A percentile compares a stretch with the other conserved stretches of the same genome.
These are phyloP conservation scores for Diarsia mendica DNA, from an alignment of 2,888 invertebrate genomes.

Conservation along the genomic window DNA sequence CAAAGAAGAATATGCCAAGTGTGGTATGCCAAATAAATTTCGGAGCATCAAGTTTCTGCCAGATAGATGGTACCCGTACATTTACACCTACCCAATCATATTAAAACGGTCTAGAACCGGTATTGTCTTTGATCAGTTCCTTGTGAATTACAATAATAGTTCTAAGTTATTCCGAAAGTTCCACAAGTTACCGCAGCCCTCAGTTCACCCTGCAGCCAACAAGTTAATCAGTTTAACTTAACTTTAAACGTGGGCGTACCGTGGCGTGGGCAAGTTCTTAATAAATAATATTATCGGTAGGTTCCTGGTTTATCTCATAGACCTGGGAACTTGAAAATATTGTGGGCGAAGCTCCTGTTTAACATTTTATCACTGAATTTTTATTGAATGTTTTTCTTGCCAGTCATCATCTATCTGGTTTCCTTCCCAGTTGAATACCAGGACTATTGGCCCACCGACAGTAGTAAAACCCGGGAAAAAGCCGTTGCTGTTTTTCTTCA, in stretches of 20 bases:
- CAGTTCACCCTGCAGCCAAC: neutral
- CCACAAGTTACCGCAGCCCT: neutral
- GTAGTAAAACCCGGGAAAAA: too few relatives aligned
- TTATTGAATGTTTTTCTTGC: neutral
- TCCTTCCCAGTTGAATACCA: too few relatives aligned
- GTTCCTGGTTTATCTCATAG: neutral
- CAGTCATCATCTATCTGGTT: neutral
- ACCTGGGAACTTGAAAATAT: neutral
- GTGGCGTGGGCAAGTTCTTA: neutral
- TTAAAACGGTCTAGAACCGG: neutral
- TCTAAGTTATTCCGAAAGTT: constrained; percentile 6
- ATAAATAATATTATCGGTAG: neutral
- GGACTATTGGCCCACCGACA: too few relatives aligned
- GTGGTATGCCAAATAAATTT: too few relatives aligned
- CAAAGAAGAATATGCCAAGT: too few relatives aligned
- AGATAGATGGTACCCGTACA: too few relatives aligned
- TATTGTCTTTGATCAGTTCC: neutral
- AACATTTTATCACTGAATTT: neutral
- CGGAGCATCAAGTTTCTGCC: too few relatives aligned
- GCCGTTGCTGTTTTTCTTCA: too few relatives aligned
- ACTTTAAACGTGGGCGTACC: neutral
- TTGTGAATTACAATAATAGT: constrained; percentile 9
- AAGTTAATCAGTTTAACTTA: neutral
- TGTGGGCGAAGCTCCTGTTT: neutral
- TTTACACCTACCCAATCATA: neutral